Evolutionary conservation across 2,113 vertebrate species (phyloP).

Genomic region (Spea bombifrons): DNA sequence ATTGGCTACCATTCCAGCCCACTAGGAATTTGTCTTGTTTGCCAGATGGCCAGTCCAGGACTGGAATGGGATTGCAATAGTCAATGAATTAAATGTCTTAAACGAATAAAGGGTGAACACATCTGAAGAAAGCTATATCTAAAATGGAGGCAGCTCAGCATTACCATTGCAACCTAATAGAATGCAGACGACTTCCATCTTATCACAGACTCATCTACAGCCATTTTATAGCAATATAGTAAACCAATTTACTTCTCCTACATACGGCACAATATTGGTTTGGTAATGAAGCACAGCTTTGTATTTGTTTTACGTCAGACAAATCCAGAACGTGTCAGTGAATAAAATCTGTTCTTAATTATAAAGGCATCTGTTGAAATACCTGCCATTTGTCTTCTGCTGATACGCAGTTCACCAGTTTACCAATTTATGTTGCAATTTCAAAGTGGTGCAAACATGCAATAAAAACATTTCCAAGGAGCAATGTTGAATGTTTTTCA

Average conservation of each 20-base stretch:
- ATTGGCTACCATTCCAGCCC: too few relatives aligned
- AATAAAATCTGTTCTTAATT: slow-evolving; percentile 83
- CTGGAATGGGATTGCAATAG: too few relatives aligned
- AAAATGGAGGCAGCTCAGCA: too few relatives aligned
- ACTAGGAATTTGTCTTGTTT: too few relatives aligned
- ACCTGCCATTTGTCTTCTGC: slow-evolving; percentile 63
- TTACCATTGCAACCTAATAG: too few relatives aligned
- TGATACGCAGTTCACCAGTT: slow-evolving; percentile 72
- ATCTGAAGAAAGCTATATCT: too few relatives aligned
- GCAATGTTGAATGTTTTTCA: too few relatives aligned
- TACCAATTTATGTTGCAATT: slow-evolving; percentile 69
- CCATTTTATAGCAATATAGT: slow-evolving; percentile 51
- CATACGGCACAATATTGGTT: slow-evolving; percentile 56
- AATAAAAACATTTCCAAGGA: too few relatives aligned
- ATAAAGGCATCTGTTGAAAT: slow-evolving; percentile 73
- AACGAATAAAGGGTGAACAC: too few relatives aligned
- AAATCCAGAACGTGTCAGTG: slow-evolving; percentile 71
- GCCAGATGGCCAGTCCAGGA: too few relatives aligned
- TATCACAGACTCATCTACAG: neutral
- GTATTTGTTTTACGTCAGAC: slow-evolving; percentile 74
- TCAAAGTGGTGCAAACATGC: slow-evolving; percentile 52
- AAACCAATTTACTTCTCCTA: slow-evolving; percentile 59
- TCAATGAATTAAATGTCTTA: too few relatives aligned
- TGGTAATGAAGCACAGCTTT: slow-evolving; percentile 72
- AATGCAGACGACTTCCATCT: neutral